Evolutionary conservation across 2,797 vertebrate genomes (phyloP).

Genomic region (Syncerus caffer): DNA sequence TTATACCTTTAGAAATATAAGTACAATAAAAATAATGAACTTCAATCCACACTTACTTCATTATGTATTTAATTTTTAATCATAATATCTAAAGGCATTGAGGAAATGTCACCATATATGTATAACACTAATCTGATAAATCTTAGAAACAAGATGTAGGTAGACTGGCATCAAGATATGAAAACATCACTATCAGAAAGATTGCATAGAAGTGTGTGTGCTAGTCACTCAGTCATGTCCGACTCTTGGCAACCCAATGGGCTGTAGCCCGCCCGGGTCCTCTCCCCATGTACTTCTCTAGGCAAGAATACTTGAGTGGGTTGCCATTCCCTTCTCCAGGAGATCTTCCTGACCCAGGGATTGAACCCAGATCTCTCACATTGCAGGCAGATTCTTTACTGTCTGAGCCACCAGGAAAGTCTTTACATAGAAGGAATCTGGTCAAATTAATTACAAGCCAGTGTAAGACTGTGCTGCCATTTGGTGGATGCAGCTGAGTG

Average conservation of each 20-base stretch:
- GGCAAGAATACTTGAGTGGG: background rate
- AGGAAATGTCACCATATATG: background rate
- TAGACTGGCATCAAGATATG: background rate
- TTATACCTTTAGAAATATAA: background rate
- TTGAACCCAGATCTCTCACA: background rate
- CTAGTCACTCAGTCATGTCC: background rate
- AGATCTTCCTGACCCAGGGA: background rate
- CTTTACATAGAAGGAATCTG: background rate
- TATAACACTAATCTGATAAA: background rate
- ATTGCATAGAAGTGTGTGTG: background rate
- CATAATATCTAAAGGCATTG: background rate
- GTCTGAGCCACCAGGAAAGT: background rate
- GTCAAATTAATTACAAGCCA: background rate
- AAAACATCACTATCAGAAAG: background rate
- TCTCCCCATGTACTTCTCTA: background rate
- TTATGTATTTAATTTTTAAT: background rate
- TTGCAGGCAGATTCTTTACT: background rate
- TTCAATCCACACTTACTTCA: background rate
- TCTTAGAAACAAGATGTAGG: background rate
- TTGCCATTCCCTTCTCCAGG: background rate
- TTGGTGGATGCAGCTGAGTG: background rate
- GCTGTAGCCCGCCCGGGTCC: background rate
- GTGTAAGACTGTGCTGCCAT: background rate
- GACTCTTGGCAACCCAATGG: background rate
- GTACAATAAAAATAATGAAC: background rate